Percentiles rank a stretch among this genome's conserved stretches.
Conservation (phyloP, 1,140 invertebrate genomes). For the Globodera rostochiensis region DNA sequence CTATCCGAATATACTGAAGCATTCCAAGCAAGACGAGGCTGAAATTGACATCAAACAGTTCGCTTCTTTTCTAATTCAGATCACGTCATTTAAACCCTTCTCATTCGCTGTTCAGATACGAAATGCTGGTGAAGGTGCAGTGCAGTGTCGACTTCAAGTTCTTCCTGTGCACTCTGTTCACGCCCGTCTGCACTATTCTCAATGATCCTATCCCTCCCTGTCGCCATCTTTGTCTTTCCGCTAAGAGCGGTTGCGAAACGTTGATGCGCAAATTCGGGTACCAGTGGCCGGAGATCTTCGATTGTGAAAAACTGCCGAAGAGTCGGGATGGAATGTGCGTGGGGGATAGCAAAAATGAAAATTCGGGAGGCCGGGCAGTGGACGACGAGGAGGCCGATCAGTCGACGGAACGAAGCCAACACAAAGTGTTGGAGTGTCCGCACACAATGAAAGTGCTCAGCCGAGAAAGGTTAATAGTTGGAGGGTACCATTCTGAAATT, state of each 20-base stretch:
- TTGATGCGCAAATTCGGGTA: constrained; percentile 91
- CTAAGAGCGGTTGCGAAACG: constrained; percentile 82
- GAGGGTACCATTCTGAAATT: neutral
- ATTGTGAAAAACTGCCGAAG: constrained; percentile 86
- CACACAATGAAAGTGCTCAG: constrained; percentile 56
- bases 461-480: constrained; percentile 23
- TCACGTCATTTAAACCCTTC: neutral
- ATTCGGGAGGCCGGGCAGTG: constrained; percentile 4
- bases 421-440: constrained; percentile 45
- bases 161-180: constrained; percentile 93
- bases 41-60: constrained; percentile 84
- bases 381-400: neutral
- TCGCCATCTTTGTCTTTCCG: constrained; percentile 82
- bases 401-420: constrained; percentile 23
- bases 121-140: constrained; percentile 90
- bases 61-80: neutral
- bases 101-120: constrained; percentile 70
- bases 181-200: constrained; percentile 90
- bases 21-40: constrained; percentile 91
- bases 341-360: constrained; percentile 70
- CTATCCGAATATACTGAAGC: constrained; percentile 89
- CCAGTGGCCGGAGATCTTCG: constrained; percentile 87
- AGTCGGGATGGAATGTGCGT: constrained; percentile 76
- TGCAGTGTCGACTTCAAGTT: constrained; percentile 83
- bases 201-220: constrained; percentile 88